A percentile compares a stretch with the other conserved stretches of the same genome.
Conservation (phyloP, 2,888 invertebrate species). For the Aradus depressus region DNA sequence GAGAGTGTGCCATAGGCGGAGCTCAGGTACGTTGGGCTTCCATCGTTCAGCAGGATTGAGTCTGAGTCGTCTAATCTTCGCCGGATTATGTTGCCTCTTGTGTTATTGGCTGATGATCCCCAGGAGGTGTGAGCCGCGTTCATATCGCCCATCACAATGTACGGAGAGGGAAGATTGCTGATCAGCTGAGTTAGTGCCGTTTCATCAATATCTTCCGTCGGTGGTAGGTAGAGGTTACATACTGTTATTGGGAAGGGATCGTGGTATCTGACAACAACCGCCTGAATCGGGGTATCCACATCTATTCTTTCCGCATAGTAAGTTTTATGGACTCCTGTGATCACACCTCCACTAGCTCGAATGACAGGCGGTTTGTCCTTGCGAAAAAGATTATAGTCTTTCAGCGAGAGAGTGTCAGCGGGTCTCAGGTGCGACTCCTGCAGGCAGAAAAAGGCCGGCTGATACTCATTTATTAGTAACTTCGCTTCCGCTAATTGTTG, state of each 20-base stretch:
- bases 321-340: not conserved
- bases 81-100: not conserved
- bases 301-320: not conserved
- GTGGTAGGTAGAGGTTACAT: not conserved
- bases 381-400: no score
- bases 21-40: not conserved
- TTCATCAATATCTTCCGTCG: not conserved
- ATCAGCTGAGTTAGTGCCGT: not conserved
- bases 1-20: not conserved
- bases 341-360: no score
- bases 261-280: not conserved
- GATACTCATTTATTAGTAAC: no score
- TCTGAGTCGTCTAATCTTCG: not conserved
- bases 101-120: not conserved
- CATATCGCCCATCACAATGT: slow-evolving; percentile 2
- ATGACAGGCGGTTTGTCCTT: no score
- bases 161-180: not conserved
- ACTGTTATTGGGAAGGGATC: not conserved
- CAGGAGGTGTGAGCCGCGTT: not conserved
- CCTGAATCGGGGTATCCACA: not conserved
- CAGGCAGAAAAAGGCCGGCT: no score
- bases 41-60: not conserved
- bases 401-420: no score
- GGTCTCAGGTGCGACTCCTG: no score
- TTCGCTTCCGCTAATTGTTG: no score